These are phyloP conservation scores for Albula goreensis DNA, from an alignment of 2,113 vertebrate species.

Conservation along the genomic window DNA sequence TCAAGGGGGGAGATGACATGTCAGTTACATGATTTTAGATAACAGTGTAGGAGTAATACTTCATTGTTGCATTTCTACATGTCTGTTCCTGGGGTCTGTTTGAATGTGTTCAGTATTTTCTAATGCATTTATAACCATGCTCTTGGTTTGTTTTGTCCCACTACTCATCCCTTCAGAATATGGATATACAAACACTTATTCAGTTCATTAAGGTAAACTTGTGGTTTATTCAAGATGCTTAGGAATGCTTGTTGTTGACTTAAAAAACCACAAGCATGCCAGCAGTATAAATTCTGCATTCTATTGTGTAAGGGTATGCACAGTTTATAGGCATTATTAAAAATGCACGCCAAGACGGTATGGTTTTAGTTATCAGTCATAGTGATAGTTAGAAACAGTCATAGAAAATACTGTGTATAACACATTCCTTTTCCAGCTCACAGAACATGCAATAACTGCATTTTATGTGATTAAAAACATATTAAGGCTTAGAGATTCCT, in stretches of 20 bases:
- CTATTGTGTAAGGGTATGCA: background rate
- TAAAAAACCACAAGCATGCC: slow-evolving; percentile 43
- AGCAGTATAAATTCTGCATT: slow-evolving; percentile 28
- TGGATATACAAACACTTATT: background rate
- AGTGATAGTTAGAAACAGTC: slow-evolving; percentile 19
- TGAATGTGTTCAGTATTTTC: background rate
- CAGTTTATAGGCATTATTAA: slow-evolving; percentile 50
- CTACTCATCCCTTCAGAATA: background rate
- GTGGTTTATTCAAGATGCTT: slow-evolving; percentile 11
- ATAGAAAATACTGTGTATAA: slow-evolving; percentile 7
- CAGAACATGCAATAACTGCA: background rate
- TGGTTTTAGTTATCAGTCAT: slow-evolving; percentile 54
- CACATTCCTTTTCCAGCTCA: background rate
- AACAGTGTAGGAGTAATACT: too few relatives aligned
- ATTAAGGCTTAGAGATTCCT: slow-evolving; percentile 5
- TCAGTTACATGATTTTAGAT: too few relatives aligned
- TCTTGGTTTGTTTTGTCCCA: slow-evolving; percentile 3
- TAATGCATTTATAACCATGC: background rate
- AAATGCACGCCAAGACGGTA: slow-evolving; percentile 27
- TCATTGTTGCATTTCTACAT: background rate
- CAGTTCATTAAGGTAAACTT: slow-evolving; percentile 27
- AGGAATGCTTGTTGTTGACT: slow-evolving; percentile 32
- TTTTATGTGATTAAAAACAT: slow-evolving; percentile 10
- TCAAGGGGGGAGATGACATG: too few relatives aligned
- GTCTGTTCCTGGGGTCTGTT: background rate